phyloP scores from a whole-genome alignment of 2,888 invertebrate species.

The Drosophila ochracea region DNA sequence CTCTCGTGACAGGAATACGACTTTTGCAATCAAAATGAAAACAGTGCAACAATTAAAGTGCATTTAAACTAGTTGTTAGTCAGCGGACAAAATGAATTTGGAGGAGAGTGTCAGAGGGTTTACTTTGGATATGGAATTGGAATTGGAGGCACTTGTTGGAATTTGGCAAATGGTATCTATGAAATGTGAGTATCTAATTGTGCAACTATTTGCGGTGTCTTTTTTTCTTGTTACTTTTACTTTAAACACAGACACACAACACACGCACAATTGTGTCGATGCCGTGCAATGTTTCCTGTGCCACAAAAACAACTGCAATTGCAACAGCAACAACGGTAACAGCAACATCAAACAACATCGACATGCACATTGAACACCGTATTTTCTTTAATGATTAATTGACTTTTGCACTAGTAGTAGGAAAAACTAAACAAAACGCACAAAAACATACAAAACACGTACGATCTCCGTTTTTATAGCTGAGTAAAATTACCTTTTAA shows the following conservation, averaged over 20 bases:
- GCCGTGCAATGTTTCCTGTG: slow-evolving; percentile 55
- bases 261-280: slow-evolving; percentile 18
- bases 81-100: background rate
- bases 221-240: slow-evolving; percentile 65
- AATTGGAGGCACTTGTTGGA: slow-evolving; percentile 61
- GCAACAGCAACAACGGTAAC: slow-evolving; percentile 24
- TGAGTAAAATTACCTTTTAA: slow-evolving; percentile 73
- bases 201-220: slow-evolving; percentile 61
- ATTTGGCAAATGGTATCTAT: slow-evolving; percentile 61
- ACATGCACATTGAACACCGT: slow-evolving; percentile 71
- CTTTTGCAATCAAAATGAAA: slow-evolving; percentile 22
- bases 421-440: slow-evolving; percentile 1
- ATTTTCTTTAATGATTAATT: slow-evolving; percentile 78
- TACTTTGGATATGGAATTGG: slow-evolving; percentile 33
- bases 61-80: slow-evolving; percentile 30
- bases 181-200: slow-evolving; percentile 71
- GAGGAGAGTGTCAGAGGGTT: slow-evolving; percentile 1
- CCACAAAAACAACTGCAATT: slow-evolving; percentile 39
- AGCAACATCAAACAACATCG: slow-evolving; percentile 45
- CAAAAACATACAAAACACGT: slow-evolving; percentile 54
- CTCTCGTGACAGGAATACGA: slow-evolving; percentile 14
- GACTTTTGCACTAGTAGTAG: slow-evolving; percentile 68
- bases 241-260: slow-evolving; percentile 54
- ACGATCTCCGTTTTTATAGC: slow-evolving; percentile 62
- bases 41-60: slow-evolving; percentile 39